Percentiles rank a stretch among this genome's conserved stretches.
Evolutionary conservation across 1,140 invertebrate species (phyloP).

Genomic region (Yoshiicerus persimilis): DNA sequence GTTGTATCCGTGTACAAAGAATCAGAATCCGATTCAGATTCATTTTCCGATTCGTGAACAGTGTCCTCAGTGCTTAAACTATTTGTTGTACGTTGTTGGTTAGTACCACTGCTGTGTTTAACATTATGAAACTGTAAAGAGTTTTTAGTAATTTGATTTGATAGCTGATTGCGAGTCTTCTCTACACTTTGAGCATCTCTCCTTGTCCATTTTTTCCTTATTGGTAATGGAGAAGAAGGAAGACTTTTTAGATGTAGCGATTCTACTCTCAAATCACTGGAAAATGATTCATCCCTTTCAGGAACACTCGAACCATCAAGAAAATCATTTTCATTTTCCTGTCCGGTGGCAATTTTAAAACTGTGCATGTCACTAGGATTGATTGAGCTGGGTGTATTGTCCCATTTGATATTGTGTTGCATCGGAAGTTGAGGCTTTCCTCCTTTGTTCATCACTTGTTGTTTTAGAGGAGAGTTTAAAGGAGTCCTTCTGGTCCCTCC

Average conservation of each 20-base stretch:
- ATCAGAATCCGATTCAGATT: neutral
- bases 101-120: neutral
- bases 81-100: neutral
- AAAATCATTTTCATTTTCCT: neutral
- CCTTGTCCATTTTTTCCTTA: neutral
- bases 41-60: neutral
- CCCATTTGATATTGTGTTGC: neutral
- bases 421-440: neutral
- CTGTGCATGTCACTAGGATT: neutral
- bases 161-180: neutral
- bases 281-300: neutral
- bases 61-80: neutral
- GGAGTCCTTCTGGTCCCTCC: neutral
- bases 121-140: neutral
- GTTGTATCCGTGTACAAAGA: neutral
- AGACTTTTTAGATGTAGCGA: neutral
- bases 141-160: neutral
- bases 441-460: slow-evolving; percentile 1
- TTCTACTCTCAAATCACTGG: neutral
- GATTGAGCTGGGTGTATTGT: neutral
- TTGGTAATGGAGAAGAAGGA: neutral
- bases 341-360: neutral
- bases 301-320: neutral
- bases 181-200: neutral
- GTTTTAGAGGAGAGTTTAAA: neutral